Evolutionary conservation across 37 sponge, comb jelly and placozoan species (phyloP), one percentile per base, ranked within the genome.

Genomic region (Petrosia ficiformis): DNA sequence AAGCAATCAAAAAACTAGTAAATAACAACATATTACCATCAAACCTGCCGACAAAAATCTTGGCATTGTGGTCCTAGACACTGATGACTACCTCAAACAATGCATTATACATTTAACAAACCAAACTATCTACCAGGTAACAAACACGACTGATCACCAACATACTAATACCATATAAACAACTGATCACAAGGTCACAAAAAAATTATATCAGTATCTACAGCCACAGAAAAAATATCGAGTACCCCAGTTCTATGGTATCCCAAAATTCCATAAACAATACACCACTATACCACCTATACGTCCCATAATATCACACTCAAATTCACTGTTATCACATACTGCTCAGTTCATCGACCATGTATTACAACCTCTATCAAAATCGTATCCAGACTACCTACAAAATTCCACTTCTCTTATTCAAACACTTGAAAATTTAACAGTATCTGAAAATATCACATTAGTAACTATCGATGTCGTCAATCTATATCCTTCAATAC

Each of bases 231-330:
- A 14, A 8, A 48, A 14, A 19, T 14, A 48, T 14, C 8, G 54
- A 14, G 14, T 14, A 19, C 54, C 54, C 54, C 8, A 14, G 14
- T 74, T 74, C 61, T 74, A 74, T 32, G 75, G 75, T 14, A 52
- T 74, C 4, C 75, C 75, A 2, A 74, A 74, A 31, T 38, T 74
- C n/a, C 75, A 74, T 38, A 74, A 74, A 37, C n/a, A 57, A 25
- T 57, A 58, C 37, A 58, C 58, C 8, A 26, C 5, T 58, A 6
- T 57, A 31, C 75, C 75, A 16, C 75, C 75, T 35, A 29, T 74
- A 19, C 31, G 75, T 2, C 75, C 75, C 37, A 74, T 74, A 14
- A 60, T 74, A 3, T 29, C 59, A 33, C 75, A 56, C 25, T 35
- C 61, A 6, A 29, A 58, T 16, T 74, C 75, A 33, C 4, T 74